Percentiles rank a stretch among this genome's conserved stretches.
Conservation (phyloP, 35 echinoderm and acorn worm species). For the Amphiura filiformis region DNA sequence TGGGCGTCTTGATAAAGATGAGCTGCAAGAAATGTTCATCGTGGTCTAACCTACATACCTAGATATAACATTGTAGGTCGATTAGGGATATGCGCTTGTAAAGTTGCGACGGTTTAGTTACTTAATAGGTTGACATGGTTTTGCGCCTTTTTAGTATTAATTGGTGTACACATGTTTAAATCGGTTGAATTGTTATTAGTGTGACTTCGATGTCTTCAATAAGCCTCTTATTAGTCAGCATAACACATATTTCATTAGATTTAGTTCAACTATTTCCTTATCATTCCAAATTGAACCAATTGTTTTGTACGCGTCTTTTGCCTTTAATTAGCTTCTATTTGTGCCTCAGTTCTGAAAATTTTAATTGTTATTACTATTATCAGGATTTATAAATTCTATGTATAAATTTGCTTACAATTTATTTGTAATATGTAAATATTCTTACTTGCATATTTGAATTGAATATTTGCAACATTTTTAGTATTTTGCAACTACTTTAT, state of each 20-base stretch:
- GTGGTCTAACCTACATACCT: no score
- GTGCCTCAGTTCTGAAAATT: neutral
- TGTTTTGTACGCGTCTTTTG: neutral
- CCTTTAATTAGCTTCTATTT: constrained; percentile 7
- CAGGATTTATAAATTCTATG: neutral
- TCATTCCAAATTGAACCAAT: neutral
- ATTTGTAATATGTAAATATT: constrained; percentile 1
- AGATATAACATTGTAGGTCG: no score
- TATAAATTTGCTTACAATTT: neutral
- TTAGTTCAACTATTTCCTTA: neutral
- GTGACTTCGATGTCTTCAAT: no score
- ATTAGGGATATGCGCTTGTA: no score
- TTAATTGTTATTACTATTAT: neutral
- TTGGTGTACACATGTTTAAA: no score
- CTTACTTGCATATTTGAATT: neutral
- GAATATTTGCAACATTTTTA: neutral
- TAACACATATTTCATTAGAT: neutral
- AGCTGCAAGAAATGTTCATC: neutral
- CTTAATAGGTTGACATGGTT: no score
- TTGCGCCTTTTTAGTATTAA: no score
- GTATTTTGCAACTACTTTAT: no score
- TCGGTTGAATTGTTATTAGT: no score
- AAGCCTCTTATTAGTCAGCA: neutral
- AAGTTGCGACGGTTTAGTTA: no score
- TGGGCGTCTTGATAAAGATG: neutral